Conservation (phyloP, 1,140 invertebrate genomes). For the Drosophila bocki region DNA sequence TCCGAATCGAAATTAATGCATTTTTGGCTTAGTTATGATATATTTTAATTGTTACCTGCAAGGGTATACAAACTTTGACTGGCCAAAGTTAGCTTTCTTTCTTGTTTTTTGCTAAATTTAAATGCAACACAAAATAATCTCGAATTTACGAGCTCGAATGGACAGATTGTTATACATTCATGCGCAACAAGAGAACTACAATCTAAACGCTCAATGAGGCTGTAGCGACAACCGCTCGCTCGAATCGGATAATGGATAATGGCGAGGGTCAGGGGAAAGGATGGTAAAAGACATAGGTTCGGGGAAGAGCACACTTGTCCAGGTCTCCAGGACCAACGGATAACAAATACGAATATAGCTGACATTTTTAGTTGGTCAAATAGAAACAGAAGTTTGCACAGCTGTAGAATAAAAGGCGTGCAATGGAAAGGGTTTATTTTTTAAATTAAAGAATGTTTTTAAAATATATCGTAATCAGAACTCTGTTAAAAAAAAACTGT, state of each 20-base stretch:
- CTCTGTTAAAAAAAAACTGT: too few relatives aligned
- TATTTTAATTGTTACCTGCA: too few relatives aligned
- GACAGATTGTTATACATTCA: constrained; percentile 79
- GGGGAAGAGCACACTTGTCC: constrained; percentile 18
- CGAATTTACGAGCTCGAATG: constrained; percentile 76
- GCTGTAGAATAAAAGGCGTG: constrained; percentile 35
- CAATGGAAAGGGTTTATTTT: constrained; percentile 9
- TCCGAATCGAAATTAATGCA: too few relatives aligned
- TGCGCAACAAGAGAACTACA: constrained; percentile 55
- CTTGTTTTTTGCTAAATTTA: constrained; percentile 61
- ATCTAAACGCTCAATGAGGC: constrained; percentile 29
- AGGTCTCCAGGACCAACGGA: constrained; percentile 27
- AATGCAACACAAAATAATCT: constrained; percentile 77
- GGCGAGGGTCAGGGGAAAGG: background rate
- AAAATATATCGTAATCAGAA: background rate
- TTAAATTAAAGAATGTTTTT: background rate
- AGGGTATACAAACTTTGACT: background rate
- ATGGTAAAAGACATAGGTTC: background rate
- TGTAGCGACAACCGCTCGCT: constrained; percentile 16
- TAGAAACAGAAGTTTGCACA: constrained; percentile 27
- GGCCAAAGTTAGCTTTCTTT: background rate
- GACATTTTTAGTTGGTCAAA: constrained; percentile 47
- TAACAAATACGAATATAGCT: constrained; percentile 48
- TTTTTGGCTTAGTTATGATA: too few relatives aligned
- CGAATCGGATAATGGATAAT: constrained; percentile 10